Evolutionary conservation across 1,140 invertebrate genomes (phyloP).

Genomic region (Brachionus rubens): DNA sequence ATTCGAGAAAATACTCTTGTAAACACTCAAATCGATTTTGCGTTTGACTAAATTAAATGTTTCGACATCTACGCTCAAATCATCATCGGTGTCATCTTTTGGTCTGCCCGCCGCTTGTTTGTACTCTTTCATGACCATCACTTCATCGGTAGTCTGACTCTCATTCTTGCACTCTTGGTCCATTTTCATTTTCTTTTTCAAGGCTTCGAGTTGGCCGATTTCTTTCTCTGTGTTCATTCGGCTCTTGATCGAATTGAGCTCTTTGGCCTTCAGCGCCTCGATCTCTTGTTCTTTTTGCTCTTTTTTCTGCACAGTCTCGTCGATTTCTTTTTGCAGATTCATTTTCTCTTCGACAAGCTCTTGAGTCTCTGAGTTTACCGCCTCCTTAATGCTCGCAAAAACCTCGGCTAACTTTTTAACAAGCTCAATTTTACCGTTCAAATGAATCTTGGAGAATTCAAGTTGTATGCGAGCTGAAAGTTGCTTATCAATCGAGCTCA

Average conservation of each 20-base stretch:
- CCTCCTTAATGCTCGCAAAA: not conserved
- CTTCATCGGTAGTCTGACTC: not conserved
- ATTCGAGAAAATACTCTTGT: not conserved
- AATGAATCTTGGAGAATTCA: not conserved
- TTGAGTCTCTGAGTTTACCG: not conserved
- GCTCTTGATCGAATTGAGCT: not conserved
- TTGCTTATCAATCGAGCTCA: conserved; percentile 4
- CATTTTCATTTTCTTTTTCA: not conserved
- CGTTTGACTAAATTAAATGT: not conserved
- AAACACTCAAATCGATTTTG: not conserved
- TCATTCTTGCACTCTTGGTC: not conserved
- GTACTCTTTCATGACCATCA: conserved; percentile 4
- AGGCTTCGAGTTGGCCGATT: not conserved
- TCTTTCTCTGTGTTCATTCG: not conserved
- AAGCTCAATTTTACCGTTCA: not conserved
- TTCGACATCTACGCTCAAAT: not conserved
- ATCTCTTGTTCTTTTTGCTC: conserved; percentile 10
- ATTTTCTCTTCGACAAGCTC: not conserved
- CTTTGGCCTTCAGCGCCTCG: not conserved
- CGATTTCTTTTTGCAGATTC: not conserved
- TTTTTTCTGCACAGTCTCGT: not conserved
- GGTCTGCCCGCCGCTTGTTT: not conserved
- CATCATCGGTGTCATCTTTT: not conserved
- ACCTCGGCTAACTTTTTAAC: not conserved
- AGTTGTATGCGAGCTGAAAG: not conserved